Base-by-base conservation (phyloP, 1,140 invertebrate species). In the Halesus radiatus region DNA sequence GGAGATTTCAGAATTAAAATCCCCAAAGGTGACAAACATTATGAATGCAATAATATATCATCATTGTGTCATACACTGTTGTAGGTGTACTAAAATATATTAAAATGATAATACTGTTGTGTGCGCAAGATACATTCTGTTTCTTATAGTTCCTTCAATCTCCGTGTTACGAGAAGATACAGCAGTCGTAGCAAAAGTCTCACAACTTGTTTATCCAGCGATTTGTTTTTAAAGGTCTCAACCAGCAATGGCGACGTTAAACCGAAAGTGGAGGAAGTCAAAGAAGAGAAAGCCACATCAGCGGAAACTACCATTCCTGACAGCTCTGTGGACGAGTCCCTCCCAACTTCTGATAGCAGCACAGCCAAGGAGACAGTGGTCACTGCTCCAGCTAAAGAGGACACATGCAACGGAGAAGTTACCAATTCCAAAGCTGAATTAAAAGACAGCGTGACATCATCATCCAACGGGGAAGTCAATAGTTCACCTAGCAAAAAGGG, bases 311-410 rank as follows among this genome's bases (percentile, higher is more conserved):
- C 89, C n/a, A 89, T 89, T 84, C 91, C 91, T 4, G 92, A 92
- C 73, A 92, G 91, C 80, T 92, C 92, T 0, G 91, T 86, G 52
- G 91, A 92, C 83, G 87, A 89, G 45, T 88, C 88, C 56, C 86
- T 87, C 32, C 86, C 89, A 80, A 89, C 91, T 58, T 89, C 91
- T 23, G 88, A 90, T 6, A 90, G 86, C 23, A 89, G 89, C 84
- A 85, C 83, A 3, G 84, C 87, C 68, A 78, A 84, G 45, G 84
- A 85, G 18, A 82, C 85, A n/a, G 85, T 88, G 75, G 89, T 88
- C 60, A 86, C 86, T 1, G 82, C 84, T 26, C 88, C 89, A 15
- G 84, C 84, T 1, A 76, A 79, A 58, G 85, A 87, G 13, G 82
- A 77, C 3, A 37, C 66, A 3, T 88, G 86, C 75, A 88, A 90